These are phyloP conservation scores for Hypomecis punctinalis DNA, from an alignment of 2,888 invertebrate genomes.

Conservation along the genomic window DNA sequence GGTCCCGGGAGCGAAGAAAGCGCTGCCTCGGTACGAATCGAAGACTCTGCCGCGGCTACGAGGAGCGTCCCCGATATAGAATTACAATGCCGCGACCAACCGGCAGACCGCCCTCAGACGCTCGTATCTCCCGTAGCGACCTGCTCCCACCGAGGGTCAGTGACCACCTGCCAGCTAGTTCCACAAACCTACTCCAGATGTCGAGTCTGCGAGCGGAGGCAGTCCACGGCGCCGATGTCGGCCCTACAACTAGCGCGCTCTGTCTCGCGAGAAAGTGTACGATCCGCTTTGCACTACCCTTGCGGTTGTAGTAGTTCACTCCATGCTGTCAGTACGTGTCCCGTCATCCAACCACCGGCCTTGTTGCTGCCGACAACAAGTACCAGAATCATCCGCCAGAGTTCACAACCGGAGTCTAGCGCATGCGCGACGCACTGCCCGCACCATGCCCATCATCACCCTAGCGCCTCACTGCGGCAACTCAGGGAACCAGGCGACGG, in stretches of 20 bases:
- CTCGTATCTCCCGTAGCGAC: conserved; percentile 84
- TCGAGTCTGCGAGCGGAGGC: conserved; percentile 90
- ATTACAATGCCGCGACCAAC: conserved; percentile 88
- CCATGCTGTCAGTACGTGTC: conserved; percentile 86
- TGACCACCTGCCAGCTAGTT: conserved; percentile 87
- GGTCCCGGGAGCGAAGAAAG: conserved; percentile 92
- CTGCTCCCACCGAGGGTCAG: conserved; percentile 86
- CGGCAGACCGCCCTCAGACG: conserved; percentile 81
- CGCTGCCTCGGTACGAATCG: conserved; percentile 85
- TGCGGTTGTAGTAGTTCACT: conserved; percentile 85
- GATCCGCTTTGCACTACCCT: conserved; percentile 88
- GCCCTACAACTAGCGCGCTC: conserved; percentile 92
- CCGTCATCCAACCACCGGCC: conserved; percentile 88
- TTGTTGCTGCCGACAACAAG: conserved; percentile 90
- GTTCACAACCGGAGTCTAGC: conserved; percentile 93
- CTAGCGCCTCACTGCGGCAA: conserved; percentile 94
- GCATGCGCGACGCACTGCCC: conserved; percentile 87
- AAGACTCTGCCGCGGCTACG: conserved; percentile 88
- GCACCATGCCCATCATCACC: conserved; percentile 88
- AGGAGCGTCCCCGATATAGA: conserved; percentile 93
- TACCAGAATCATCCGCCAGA: conserved; percentile 94
- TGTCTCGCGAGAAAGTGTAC: conserved; percentile 92
- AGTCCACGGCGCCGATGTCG: conserved; percentile 92
- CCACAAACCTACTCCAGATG: conserved; percentile 87
- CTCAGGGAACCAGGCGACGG: conserved; percentile 93